A percentile compares a stretch with the other conserved stretches of the same genome.
These are phyloP conservation scores for Pediacus dermestoides DNA, from an alignment of 2,888 invertebrate genomes.

Conservation along the genomic window DNA sequence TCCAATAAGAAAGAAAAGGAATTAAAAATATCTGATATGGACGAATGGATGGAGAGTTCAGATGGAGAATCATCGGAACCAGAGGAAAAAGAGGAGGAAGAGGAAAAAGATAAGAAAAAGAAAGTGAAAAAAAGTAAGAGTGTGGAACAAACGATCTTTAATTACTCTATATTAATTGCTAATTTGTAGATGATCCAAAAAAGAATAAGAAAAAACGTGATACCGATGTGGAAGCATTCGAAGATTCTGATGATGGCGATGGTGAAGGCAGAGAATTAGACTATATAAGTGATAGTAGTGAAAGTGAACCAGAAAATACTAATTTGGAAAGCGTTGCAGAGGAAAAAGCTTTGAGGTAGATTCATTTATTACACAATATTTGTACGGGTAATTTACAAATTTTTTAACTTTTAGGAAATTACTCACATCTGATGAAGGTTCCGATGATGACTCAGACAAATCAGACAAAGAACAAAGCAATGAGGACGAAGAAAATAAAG, in stretches of 20 bases:
- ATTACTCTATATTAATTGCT: conserved; percentile 9
- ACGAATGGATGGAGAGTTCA: conserved; percentile 82
- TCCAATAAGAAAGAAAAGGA: conserved; percentile 50
- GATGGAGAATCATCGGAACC: conserved; percentile 77
- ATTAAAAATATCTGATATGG: conserved; percentile 88
- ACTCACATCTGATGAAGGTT: conserved; percentile 82
- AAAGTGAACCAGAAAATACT: conserved; percentile 80
- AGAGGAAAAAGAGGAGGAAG: conserved; percentile 65
- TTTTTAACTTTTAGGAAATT: conserved; percentile 59
- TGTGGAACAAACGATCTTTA: conserved; percentile 6
- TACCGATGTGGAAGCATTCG: conserved; percentile 85
- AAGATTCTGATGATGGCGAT: conserved; percentile 97
- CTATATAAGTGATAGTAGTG: conserved; percentile 79
- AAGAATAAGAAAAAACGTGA: conserved; percentile 74
- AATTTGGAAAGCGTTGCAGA: conserved; percentile 72
- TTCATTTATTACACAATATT: too few relatives aligned
- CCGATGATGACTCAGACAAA: conserved; percentile 79
- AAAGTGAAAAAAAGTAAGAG: conserved; percentile 56
- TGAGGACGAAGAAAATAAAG: conserved; percentile 67
- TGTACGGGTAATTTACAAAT: too few relatives aligned
- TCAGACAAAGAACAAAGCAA: conserved; percentile 65
- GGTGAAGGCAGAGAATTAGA: conserved; percentile 93
- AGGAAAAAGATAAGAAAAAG: conserved; percentile 57
- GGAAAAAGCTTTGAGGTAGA: conserved; percentile 59
- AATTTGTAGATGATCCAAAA: conserved; percentile 23